Evolutionary conservation across 2,797 vertebrate species (phyloP), one percentile per base, ranked within the genome.

Genomic region (Cryptoprocta ferox): DNA sequence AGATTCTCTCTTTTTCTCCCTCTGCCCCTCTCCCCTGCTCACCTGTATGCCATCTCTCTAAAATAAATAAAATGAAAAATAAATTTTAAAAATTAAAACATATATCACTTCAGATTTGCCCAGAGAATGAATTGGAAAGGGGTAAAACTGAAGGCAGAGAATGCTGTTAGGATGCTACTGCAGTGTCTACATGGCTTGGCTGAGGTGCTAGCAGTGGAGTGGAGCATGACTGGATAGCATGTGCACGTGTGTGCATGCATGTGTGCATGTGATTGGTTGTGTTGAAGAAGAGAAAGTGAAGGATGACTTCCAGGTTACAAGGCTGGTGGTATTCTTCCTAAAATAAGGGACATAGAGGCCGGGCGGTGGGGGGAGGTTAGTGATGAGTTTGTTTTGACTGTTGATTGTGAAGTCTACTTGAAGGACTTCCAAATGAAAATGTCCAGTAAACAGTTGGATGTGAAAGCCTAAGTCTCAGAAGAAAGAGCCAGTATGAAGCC

Each of bases 381-480:
- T 56, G 61, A 66, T 26, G 14, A 28, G 39, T 65, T 84, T 78
- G 39, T 61, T 95, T 71, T 70, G 50, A 66, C 79, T 48, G 30
- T 80, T 83, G 80, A 80, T 37, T 53, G n/a, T 70, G 42, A 56
- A 30, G 37, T 73, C 48, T 56, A 65, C 30, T 89, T 87, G 35
- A 95, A 94, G 78, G 68, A 78, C 45, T 82, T 88, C 26, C 61
- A n/a, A 76, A 39, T 37, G 32, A 21, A 88, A 93, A 80, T 53
- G 10, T 28, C 24, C 50, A 19, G 68, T n/a, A 59, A 70, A 39
- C 24, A 68, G 42, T 5, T 86, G 19, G 18, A 53, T 35, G 18
- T 56, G 28, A 71, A 80, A 95, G 42, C 35, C 83, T 61, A 82
- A 42, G 70, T n/a, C 45, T 79, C 63, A 65, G 80, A 81, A 89